Conservation (phyloP, 2,113 vertebrate genomes). For the Cervus canadensis region DNA sequence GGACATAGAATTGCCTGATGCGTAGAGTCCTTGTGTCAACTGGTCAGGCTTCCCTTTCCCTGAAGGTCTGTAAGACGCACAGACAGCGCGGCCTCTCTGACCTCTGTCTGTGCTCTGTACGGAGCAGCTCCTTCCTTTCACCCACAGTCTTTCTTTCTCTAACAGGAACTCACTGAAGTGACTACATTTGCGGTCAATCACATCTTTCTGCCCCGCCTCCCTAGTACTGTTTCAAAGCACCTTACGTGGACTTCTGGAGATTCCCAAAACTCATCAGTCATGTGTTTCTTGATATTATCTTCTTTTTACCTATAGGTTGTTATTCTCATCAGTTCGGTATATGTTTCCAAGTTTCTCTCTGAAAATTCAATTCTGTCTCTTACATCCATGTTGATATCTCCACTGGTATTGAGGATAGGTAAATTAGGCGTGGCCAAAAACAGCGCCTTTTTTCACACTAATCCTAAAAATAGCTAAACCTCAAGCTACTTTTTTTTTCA, state of each 20-base stretch:
- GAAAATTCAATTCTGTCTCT: neutral
- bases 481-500: neutral
- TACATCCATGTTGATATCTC: neutral
- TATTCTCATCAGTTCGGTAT: neutral
- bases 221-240: neutral
- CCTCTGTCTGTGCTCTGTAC: fast-evolving
- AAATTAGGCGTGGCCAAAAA: neutral
- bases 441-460: neutral
- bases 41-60: no score
- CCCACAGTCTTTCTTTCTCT: neutral
- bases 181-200: neutral
- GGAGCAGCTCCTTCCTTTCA: neutral
- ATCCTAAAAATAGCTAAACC: neutral
- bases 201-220: neutral
- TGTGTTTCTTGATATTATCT: neutral
- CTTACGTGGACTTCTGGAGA: neutral
- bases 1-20: neutral
- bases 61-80: neutral
- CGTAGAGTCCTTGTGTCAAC: neutral
- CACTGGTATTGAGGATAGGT: neutral
- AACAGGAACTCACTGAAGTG: neutral
- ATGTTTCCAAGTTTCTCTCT: neutral
- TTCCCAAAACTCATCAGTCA: neutral
- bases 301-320: neutral
- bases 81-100: neutral